phyloP scores from a whole-genome alignment of 2,113 vertebrate genomes.

The Delphinapterus leucas region DNA sequence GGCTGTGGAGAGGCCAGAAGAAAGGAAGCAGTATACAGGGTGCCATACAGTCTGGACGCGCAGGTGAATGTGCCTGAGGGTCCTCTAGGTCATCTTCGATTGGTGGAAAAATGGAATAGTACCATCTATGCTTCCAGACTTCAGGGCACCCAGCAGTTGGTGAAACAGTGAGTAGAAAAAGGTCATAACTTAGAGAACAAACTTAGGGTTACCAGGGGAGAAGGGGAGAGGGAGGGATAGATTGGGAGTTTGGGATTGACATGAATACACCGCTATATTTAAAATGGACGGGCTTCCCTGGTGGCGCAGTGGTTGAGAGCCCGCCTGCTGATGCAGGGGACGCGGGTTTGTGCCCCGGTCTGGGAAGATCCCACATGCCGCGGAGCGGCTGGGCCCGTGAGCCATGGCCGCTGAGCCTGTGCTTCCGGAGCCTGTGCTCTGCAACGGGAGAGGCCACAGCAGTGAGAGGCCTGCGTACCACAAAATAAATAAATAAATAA shows the following conservation, averaged over 20 bases:
- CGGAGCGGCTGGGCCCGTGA: too few species aligned
- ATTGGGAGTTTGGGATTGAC: neutral
- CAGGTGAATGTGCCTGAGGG: rapidly evolving
- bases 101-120: neutral
- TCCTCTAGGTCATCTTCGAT: neutral
- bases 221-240: neutral
- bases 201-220: neutral
- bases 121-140: neutral
- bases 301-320: too few species aligned
- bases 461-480: too few species aligned
- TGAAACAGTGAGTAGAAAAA: neutral
- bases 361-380: too few species aligned
- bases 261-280: rapidly evolving
- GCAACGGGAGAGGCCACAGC: too few species aligned
- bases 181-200: neutral
- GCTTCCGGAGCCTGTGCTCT: too few species aligned
- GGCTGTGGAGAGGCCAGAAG: neutral
- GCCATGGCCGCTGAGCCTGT: too few species aligned
- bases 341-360: too few species aligned
- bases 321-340: too few species aligned
- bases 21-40: neutral
- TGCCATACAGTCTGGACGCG: neutral
- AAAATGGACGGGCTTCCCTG: too few species aligned
- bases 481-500: too few species aligned
- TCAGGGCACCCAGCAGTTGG: neutral